Base-by-base conservation (phyloP, 2,797 vertebrate species). In the Botia almorhae region DNA sequence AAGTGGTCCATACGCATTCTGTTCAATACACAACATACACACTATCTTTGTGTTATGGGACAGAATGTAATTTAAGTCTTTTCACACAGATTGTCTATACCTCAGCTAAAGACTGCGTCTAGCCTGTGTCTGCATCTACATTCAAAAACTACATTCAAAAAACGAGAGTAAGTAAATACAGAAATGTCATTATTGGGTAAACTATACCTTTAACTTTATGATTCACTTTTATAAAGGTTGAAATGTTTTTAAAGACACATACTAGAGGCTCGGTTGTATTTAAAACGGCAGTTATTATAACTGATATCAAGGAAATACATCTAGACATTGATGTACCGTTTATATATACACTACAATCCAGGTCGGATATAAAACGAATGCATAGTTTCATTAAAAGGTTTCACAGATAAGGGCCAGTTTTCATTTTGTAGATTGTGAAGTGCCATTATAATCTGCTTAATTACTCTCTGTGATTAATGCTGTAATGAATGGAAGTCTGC, bases 361-460 rank as follows among this genome's bases (percentile, higher is more conserved):
- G 78, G 80, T 89, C 89, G 84, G 74, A 90, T 90, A 84, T 84
- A 75, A 85, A 75, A 85, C 78, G 7, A 88, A 88, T 90, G 86
- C 63, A 84, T 90, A 87, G 90, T 90, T 92, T 92, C 87, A 91
- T 92, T 93, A 90, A 93, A 91, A 88, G 85, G 88, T 88, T 89
- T 21, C 0, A 82, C 72, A 92, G 90, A 93, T 92, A 93, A 90
- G 88, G 67, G 74, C 80, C 87, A 81, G 80, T 90, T 89, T 93
- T 90, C 80, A 91, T 92, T 91, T 89, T 84, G 83, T 81, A 91
- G 90, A 93, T 92, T 89, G 87, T 81, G 83, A 90, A 91, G 87
- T 90, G 86, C 82, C 90, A 89, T 91, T 89, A 90, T 91, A 90
- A 93, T 93, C 91, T 87, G 83, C 90, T 90, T 91, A 92, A 93